Conservation (phyloP, 2,888 invertebrate genomes). For the Eurytoma californica region DNA sequence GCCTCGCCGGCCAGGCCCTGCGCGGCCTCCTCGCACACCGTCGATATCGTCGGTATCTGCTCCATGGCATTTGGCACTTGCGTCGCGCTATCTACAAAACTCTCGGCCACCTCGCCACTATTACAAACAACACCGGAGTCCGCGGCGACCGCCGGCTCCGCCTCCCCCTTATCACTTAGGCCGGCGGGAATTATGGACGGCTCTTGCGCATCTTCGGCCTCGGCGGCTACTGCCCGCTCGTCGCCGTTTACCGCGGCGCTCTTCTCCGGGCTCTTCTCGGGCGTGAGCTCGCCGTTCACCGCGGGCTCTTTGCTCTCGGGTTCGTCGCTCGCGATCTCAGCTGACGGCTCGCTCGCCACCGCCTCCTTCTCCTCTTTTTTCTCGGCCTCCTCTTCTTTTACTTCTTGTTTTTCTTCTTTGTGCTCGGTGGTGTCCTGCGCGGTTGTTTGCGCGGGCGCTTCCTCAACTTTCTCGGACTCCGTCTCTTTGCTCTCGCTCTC, state of each 20-base stretch:
- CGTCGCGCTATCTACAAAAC: slow-evolving; percentile 71
- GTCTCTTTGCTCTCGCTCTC: slow-evolving; percentile 52
- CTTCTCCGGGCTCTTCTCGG: slow-evolving; percentile 61
- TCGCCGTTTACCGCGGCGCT: slow-evolving; percentile 68
- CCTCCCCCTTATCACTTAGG: slow-evolving; percentile 70
- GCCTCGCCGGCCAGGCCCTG: slow-evolving; percentile 71
- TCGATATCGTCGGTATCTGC: slow-evolving; percentile 82
- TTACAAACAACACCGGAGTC: slow-evolving; percentile 65
- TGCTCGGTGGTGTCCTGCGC: slow-evolving; percentile 17
- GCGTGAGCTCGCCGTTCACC: slow-evolving; percentile 64
- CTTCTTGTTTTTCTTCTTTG: slow-evolving; percentile 40
- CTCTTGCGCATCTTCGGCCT: slow-evolving; percentile 73
- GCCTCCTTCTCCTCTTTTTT: slow-evolving; percentile 61
- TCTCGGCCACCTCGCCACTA: slow-evolving; percentile 66
- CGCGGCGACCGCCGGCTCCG: slow-evolving; percentile 59
- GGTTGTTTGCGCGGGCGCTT: slow-evolving; percentile 44
- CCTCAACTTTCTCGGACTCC: slow-evolving; percentile 17
- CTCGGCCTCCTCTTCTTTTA: slow-evolving; percentile 60
- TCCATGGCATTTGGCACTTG: slow-evolving; percentile 74
- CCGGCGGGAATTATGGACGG: slow-evolving; percentile 75
- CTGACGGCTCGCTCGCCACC: slow-evolving; percentile 62
- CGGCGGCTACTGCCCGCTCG: slow-evolving; percentile 66
- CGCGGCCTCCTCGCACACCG: slow-evolving; percentile 83
- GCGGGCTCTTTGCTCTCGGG: slow-evolving; percentile 55
- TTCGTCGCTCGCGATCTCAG: slow-evolving; percentile 41